phyloP scores from a whole-genome alignment of 2,888 invertebrate genomes.

The Phengaris alcon region DNA sequence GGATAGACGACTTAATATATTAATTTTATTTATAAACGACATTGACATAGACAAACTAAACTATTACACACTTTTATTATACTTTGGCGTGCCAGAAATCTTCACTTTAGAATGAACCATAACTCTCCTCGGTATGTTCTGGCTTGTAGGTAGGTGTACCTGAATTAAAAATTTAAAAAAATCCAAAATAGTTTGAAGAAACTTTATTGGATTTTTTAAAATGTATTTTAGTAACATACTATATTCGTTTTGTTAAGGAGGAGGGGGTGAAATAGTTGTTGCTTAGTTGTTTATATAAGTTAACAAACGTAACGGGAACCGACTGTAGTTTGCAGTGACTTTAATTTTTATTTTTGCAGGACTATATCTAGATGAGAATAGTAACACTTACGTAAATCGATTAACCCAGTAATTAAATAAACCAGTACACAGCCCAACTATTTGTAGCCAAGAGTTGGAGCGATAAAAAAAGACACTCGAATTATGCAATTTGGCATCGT shows the following conservation, averaged over 20 bases:
- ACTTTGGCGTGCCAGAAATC: constrained; percentile 16
- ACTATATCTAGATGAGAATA: not conserved
- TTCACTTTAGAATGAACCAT: too few relatives aligned
- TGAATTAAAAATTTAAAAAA: too few relatives aligned
- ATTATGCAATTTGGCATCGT: constrained; percentile 27
- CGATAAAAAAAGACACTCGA: constrained; percentile 28
- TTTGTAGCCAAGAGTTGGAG: constrained; percentile 14
- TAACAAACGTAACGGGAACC: too few relatives aligned
- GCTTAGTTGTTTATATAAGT: not conserved
- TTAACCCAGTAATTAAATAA: constrained; percentile 21
- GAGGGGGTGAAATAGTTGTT: too few relatives aligned
- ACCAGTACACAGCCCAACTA: constrained; percentile 9
- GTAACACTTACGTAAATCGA: constrained; percentile 16
- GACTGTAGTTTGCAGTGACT: not conserved
- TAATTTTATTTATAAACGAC: constrained; percentile 7
- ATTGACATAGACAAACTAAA: constrained; percentile 18
- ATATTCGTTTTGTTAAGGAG: too few relatives aligned
- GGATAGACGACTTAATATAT: not conserved
- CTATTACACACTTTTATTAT: constrained; percentile 1
- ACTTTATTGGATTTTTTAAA: too few relatives aligned
- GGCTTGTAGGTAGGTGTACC: too few relatives aligned
- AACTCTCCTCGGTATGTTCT: too few relatives aligned
- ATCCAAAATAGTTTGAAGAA: too few relatives aligned
- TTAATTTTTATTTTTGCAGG: not conserved
- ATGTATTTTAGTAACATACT: too few relatives aligned